Base-by-base conservation (phyloP, 2,113 vertebrate genomes). In the Boulengerochromis microlepis region DNA sequence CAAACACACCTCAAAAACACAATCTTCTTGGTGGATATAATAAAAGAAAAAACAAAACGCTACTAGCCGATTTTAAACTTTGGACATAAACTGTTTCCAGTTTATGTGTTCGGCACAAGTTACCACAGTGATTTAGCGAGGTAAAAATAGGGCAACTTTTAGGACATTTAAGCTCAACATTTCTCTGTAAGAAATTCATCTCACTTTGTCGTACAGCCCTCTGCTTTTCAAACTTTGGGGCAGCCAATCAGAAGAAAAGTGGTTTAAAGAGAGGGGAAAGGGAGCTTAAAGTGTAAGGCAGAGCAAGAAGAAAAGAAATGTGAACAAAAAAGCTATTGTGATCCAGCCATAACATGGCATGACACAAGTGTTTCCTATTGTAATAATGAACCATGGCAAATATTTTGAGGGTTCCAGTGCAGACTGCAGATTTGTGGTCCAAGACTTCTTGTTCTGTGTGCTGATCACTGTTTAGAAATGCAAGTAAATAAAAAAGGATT, bases 131-230 rank as follows among this genome's bases (percentile, higher is more conserved):
- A 45, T 74, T 74, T 74, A 45, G 38, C 2, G 2, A 42, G 2
- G 12, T 74, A 71, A 45, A 3, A 47, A 47, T 2, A 76, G 6
- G 40, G 22, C 24, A 18, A 47, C 40, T 29, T 76, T 29, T 2
- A 45, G 15, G 40, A 76, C 22, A 5, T 47, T 76, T 18, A 47
- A 47, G 69, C 24, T 76, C 69, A 76, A 47, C 40, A 47, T 76
- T 42, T 24, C 66, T 71, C n/a, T 12, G 19, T 69, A 24, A 71
- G n/a, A 24, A 71, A 42, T 42, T 24, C n/a, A 24, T 26, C 66
- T 24, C 38, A 71, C 0, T 26, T 71, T 42, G 38, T 42, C 0
- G 2, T 26, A 0, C 66, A 24, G n/a, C 35, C 66, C 1, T 42
- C 66, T 71, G 3, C n/a, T 66, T 66, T 66, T 66, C 7, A 22